Conservation (phyloP, 2,888 invertebrate genomes). For the Clanis bilineata region DNA sequence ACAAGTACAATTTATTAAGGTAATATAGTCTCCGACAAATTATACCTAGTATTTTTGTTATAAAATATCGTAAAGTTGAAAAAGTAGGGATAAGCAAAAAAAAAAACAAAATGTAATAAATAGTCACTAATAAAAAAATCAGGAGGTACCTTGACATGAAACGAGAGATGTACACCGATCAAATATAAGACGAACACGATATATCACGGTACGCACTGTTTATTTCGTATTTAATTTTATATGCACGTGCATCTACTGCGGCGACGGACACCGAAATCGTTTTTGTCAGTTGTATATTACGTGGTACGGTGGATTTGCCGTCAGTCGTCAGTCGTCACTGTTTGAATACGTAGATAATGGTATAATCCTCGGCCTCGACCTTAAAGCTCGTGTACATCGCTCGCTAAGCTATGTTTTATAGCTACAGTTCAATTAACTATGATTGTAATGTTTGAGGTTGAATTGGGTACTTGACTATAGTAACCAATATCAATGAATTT, state of each 20-base stretch:
- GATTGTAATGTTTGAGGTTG: background rate
- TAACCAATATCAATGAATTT: too few relatives aligned
- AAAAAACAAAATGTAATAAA: background rate
- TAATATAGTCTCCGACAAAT: too few relatives aligned
- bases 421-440: background rate
- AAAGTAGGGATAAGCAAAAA: background rate
- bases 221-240: conserved; percentile 21
- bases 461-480: background rate
- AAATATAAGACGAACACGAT: background rate
- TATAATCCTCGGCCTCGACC: conserved; percentile 36
- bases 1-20: too few relatives aligned
- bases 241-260: conserved; percentile 36
- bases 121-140: background rate
- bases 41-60: background rate
- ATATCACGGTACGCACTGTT: conserved; percentile 13
- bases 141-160: conserved; percentile 15
- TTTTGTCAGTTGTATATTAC: conserved; percentile 22
- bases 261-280: conserved; percentile 39
- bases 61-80: background rate
- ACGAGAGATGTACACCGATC: conserved; percentile 2
- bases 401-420: background rate
- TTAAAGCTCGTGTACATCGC: conserved; percentile 21
- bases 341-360: conserved; percentile 14
- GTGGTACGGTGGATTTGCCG: conserved; percentile 5
- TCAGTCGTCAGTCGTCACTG: too few relatives aligned